phyloP scores from a whole-genome alignment of 2,797 vertebrate species.

The Telmatherina bonti region DNA sequence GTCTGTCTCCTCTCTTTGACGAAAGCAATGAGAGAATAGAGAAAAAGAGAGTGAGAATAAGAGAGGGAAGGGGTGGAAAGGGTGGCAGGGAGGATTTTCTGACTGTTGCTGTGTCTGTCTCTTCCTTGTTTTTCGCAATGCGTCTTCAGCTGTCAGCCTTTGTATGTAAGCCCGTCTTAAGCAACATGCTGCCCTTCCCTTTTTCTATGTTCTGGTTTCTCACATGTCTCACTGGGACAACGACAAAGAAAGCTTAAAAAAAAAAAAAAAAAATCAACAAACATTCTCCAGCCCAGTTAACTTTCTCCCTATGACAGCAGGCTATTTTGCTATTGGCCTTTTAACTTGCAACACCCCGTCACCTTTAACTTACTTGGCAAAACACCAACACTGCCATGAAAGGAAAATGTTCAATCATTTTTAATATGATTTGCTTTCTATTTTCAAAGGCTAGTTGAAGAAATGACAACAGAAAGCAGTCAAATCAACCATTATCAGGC shows the following conservation, averaged over 20 bases:
- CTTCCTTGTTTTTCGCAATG: slow-evolving; percentile 10
- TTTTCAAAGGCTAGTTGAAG: not conserved
- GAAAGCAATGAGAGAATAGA: slow-evolving; percentile 65
- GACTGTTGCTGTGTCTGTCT: slow-evolving; percentile 28
- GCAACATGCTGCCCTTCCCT: slow-evolving; percentile 24
- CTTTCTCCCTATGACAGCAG: slow-evolving; percentile 47
- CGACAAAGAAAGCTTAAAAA: no score
- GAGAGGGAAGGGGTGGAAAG: slow-evolving; percentile 35
- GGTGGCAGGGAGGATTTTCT: slow-evolving; percentile 26
- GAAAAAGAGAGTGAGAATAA: slow-evolving; percentile 46
- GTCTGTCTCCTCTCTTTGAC: slow-evolving; percentile 76
- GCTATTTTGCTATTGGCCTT: slow-evolving; percentile 58
- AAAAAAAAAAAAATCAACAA: slow-evolving; percentile 15
- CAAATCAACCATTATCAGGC: not conserved
- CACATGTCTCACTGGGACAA: slow-evolving; percentile 21
- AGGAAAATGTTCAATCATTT: slow-evolving; percentile 16
- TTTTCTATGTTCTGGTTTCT: slow-evolving; percentile 32
- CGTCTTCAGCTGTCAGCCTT: slow-evolving; percentile 29
- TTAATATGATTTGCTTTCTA: not conserved
- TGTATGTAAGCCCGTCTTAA: slow-evolving; percentile 39
- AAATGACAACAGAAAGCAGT: not conserved
- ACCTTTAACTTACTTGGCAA: slow-evolving; percentile 73
- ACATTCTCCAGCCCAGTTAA: slow-evolving; percentile 40
- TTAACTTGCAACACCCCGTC: slow-evolving; percentile 48
- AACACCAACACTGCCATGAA: slow-evolving; percentile 14